Conservation (phyloP, 1,140 invertebrate genomes). For the Drosophila repletoides region DNA sequence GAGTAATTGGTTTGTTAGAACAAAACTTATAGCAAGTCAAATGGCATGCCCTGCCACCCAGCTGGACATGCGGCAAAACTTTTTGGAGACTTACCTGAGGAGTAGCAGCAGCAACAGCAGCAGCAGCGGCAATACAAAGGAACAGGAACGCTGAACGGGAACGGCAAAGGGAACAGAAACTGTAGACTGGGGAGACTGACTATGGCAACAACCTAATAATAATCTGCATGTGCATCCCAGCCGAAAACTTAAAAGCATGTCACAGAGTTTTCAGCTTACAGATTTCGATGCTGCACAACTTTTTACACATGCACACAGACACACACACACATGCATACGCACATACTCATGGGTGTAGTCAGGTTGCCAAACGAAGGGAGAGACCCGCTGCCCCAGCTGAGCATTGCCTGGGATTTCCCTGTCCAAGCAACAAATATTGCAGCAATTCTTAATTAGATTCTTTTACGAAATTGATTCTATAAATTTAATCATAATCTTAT, state of each 20-base stretch:
- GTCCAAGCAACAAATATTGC: no score
- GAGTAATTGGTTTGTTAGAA: constrained; percentile 80
- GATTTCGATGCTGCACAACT: constrained; percentile 72
- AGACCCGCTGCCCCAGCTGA: background rate
- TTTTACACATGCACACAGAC: constrained; percentile 22
- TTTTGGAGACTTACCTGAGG: background rate
- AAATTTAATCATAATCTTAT: no score
- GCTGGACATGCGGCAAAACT: background rate
- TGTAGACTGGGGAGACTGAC: background rate
- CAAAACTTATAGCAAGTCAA: constrained; percentile 69
- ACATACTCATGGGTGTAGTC: no score
- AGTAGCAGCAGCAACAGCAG: background rate
- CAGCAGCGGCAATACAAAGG: no score
- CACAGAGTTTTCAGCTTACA: constrained; percentile 78
- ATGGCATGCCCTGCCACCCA: constrained; percentile 30
- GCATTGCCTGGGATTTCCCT: no score
- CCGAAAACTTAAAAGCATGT: constrained; percentile 76
- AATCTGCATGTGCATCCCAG: constrained; percentile 68
- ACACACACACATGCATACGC: constrained; percentile 5
- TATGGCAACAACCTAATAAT: constrained; percentile 72
- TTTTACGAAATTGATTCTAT: no score
- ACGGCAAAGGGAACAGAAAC: background rate
- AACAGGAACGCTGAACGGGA: no score
- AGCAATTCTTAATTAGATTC: no score
- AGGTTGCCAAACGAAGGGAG: background rate